Base-by-base conservation (phyloP, 2,888 invertebrate species). In the Hofmannophila pseudospretella region DNA sequence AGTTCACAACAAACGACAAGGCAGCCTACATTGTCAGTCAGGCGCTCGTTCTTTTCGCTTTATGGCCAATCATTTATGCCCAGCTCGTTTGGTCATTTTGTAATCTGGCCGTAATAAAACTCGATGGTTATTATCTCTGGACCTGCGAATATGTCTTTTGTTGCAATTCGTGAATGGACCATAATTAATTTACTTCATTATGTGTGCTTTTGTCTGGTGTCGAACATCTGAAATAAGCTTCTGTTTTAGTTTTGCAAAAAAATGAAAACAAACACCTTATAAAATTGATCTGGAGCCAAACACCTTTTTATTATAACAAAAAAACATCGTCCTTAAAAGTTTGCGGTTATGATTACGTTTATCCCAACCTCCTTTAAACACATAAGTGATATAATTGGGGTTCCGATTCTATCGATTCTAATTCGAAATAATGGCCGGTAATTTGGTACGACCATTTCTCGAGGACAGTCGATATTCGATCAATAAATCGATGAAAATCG, bases 381-480 rank as follows among this genome's bases (percentile, higher is more conserved):
- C 79, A 84, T 86, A 86, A 86, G 86, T 85, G 85, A 86, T 84
- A 82, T 86, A 85, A 86, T 86, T 84, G 72, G 73, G 82, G 86
- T 81, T 66, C 68, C 67, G 76, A 74, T 77, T 85, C 80, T 84
- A 85, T 84, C 80, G 84, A 76, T 79, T 86, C 82, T 85, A 85
- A 82, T 81, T 84, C 74, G 64, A 81, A 79, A 81, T 86, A 86
- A 86, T 85, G 73, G 81, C 70, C 73, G 63, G 76, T 84, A 85
- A 86, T 86, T 86, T 86, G 67, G 64, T 74, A 61, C 74, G 76
- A 77, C 70, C 84, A 79, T 81, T 86, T 80, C 79, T 78, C 69
- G 82, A 80, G 81, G 85, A 86, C 85, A 85, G 74, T 82, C 85
- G 82, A 80, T 84, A 76, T 80, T 77, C 81, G 78, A 82, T 84